Evolutionary conservation across 2,888 invertebrate genomes (phyloP), one percentile per base, ranked within the genome.

Genomic region (Cheilosia variabilis): DNA sequence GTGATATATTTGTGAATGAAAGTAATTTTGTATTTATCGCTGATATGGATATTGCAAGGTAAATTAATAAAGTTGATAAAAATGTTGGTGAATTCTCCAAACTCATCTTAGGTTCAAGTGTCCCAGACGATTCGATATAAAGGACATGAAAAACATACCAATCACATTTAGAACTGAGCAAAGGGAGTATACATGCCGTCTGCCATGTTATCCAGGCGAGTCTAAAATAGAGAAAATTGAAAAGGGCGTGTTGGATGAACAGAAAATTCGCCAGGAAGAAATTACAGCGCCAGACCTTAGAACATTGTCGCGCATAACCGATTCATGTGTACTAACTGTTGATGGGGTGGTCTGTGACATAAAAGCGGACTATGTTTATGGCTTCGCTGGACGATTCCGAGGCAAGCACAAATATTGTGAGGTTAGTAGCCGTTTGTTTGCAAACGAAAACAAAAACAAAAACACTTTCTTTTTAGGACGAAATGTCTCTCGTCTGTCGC

Each of bases 1-100:
- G 90, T 84, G 92, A 92, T 89, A 87, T 92, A 80, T 92, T 89
- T 75, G 89, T 92, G 66, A 90, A 90, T 43, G 90, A 91, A 62
- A 87, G 90, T 77, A 87, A 90, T 88, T 90, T 92, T 15, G 80
- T 91, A 34, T 89, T 92, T 41, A 90, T 89, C 68, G 89, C 90
- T 62, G 91, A 92, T 89, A 88, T 89, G 45, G 88, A 89, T 37
- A 80, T 89, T 17, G 88, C 87, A 72, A 89, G 89, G 91, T 91
- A 80, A 88, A 89, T 89, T 81, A 5, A 27, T 2, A 45, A 47
- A 19, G 19, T 19, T 47, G 0, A 3, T 17, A 6, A 10, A 47
- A 45, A 47, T 2, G 0, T 2, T 9, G 17, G 31, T 47, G 19
- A 17, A 47, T 19, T 47, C 17, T 19, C 3, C 7, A 9, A 47